Percentiles rank a stretch among this genome's conserved stretches.
These are phyloP conservation scores for Boloria selene DNA, from an alignment of 2,888 invertebrate species.

Conservation along the genomic window DNA sequence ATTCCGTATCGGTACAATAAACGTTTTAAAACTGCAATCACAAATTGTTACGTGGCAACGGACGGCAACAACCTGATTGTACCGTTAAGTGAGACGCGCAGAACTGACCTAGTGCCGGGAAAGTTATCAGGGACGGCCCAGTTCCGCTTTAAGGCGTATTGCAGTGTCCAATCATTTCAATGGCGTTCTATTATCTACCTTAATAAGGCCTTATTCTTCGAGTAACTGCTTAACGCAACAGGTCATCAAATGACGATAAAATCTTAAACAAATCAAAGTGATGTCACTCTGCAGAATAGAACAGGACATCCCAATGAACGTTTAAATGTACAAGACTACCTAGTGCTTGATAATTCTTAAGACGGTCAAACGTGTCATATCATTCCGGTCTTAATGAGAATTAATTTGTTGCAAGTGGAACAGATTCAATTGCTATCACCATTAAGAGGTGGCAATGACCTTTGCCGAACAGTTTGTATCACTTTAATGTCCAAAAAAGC, in stretches of 20 bases:
- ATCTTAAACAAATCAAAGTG: conserved; percentile 55
- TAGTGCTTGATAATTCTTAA: conserved; percentile 47
- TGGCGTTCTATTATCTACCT: conserved; percentile 49
- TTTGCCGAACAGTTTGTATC: conserved; percentile 66
- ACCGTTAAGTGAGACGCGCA: conserved; percentile 78
- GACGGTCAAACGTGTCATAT: conserved; percentile 58
- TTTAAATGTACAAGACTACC: conserved; percentile 32
- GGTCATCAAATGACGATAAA: conserved; percentile 49
- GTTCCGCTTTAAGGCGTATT: conserved; percentile 64
- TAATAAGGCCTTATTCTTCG: conserved; percentile 27
- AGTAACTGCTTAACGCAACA: conserved; percentile 39
- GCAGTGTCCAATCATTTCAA: conserved; percentile 42
- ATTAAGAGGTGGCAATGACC: conserved; percentile 74
- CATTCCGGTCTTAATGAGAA: conserved; percentile 68
- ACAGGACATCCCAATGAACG: conserved; percentile 57
- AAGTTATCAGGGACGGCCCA: conserved; percentile 74
- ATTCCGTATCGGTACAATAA: conserved; percentile 57
- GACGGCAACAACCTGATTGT: conserved; percentile 78
- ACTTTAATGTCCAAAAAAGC: conserved; percentile 22
- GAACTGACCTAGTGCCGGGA: conserved; percentile 81
- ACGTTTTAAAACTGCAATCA: conserved; percentile 76
- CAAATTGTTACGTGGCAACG: conserved; percentile 73
- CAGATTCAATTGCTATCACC: conserved; percentile 80
- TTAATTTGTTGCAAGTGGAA: conserved; percentile 80
- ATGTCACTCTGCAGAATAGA: conserved; percentile 55